These are phyloP conservation scores for Neosilurus mollespiculum DNA, from an alignment of 2,797 vertebrate genomes.

Conservation along the genomic window DNA sequence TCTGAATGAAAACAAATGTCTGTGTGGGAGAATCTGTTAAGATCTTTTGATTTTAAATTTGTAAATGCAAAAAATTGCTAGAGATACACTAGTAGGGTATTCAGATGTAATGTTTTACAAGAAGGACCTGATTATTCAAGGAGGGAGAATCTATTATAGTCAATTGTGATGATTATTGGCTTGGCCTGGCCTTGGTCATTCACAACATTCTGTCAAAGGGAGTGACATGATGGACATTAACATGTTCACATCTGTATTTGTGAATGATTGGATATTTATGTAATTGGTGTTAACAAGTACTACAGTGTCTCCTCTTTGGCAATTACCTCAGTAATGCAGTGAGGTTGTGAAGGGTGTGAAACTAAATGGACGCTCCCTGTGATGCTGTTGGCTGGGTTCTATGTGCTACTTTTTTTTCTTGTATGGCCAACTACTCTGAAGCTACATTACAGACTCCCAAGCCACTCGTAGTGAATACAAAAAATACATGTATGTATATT, in stretches of 20 bases:
- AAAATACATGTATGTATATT: no score
- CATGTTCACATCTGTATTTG: no score
- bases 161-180: not conserved
- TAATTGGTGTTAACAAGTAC: conserved; percentile 8
- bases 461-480: not conserved
- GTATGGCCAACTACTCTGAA: conserved; percentile 33
- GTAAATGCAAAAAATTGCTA: not conserved
- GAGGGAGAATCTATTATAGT: not conserved
- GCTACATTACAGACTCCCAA: not conserved
- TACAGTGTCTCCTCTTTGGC: not conserved
- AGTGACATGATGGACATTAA: not conserved
- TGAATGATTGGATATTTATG: conserved; percentile 20
- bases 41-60: not conserved
- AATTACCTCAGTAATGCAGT: not conserved
- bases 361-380: conserved; percentile 3
- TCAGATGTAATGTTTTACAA: not conserved
- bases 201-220: not conserved
- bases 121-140: not conserved
- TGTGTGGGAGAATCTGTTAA: conserved; percentile 8
- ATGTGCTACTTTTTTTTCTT: not conserved
- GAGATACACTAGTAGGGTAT: not conserved
- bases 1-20: conserved; percentile 27
- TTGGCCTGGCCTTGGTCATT: not conserved
- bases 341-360: conserved; percentile 37
- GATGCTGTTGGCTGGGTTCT: conserved; percentile 9